Percentiles rank a stretch among this genome's conserved stretches.
Evolutionary conservation across 1,140 invertebrate species (phyloP).

Genomic region (Plectrocnemia conspersa): DNA sequence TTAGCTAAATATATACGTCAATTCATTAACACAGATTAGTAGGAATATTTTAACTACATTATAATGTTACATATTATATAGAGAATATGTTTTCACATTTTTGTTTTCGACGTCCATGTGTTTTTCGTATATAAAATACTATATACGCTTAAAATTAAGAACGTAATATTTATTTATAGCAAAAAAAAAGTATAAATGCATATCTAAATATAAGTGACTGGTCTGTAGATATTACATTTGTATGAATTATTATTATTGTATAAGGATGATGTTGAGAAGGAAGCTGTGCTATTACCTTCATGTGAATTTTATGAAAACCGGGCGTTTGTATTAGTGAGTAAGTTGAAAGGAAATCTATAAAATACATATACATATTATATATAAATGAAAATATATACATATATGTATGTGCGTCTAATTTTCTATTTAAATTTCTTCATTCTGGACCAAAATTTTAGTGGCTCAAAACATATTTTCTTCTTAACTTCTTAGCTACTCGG

Average conservation of each 20-base stretch:
- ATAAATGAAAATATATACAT: not conserved
- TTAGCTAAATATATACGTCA: not conserved
- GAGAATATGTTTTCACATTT: not conserved
- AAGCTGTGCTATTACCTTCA: too few species aligned
- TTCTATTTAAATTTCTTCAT: slow-evolving; percentile 27
- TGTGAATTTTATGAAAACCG: not conserved
- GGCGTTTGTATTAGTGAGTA: slow-evolving; percentile 11
- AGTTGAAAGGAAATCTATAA: not conserved
- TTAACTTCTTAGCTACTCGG: too few species aligned
- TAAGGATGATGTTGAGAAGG: slow-evolving; percentile 12
- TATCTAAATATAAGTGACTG: slow-evolving; percentile 35
- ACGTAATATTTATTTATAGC: slow-evolving; percentile 6
- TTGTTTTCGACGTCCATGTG: not conserved
- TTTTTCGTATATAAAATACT: not conserved
- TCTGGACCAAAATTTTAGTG: slow-evolving; percentile 34
- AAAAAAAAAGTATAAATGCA: slow-evolving; percentile 26
- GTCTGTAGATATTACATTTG: slow-evolving; percentile 28
- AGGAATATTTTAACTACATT: not conserved
- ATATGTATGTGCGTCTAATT: slow-evolving; percentile 19
- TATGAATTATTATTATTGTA: slow-evolving; percentile 16
- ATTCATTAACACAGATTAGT: not conserved
- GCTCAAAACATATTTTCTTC: slow-evolving; percentile 21
- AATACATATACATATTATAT: not conserved
- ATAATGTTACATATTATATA: not conserved
- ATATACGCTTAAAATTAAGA: too few species aligned